Evolutionary conservation across 37 sponge, comb jelly and placozoan genomes (phyloP).

Genomic region (Beroe ovata): DNA sequence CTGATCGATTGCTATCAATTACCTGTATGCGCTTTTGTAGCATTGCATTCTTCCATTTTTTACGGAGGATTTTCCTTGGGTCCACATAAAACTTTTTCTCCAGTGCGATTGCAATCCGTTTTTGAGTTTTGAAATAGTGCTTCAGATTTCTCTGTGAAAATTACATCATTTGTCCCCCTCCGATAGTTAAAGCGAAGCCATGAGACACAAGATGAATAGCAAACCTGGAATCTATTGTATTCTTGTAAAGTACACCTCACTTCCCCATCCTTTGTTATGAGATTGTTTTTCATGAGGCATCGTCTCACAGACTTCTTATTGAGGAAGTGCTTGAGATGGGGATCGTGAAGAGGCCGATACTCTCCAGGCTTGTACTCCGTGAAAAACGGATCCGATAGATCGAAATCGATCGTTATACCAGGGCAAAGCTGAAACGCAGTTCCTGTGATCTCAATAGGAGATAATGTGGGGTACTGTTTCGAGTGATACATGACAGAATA

Average conservation of each 20-base stretch:
- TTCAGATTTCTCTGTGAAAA: constrained; percentile 50
- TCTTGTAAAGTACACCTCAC: constrained; percentile 52
- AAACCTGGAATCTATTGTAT: constrained; percentile 58
- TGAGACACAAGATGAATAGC: too few relatives aligned
- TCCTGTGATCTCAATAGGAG: neutral
- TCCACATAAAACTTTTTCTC: constrained; percentile 65
- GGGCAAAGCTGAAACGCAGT: constrained; percentile 46
- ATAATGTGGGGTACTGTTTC: neutral
- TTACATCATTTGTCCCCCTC: too few relatives aligned
- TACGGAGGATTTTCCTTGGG: constrained; percentile 47
- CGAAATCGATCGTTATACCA: constrained; percentile 58
- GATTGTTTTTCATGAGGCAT: constrained; percentile 67
- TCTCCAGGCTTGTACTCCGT: constrained; percentile 58
- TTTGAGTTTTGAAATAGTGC: constrained; percentile 60
- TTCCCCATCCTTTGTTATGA: constrained; percentile 43
- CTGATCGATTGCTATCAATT: too few relatives aligned
- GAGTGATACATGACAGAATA: neutral
- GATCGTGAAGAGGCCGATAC: constrained; percentile 27
- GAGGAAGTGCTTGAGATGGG: constrained; percentile 46
- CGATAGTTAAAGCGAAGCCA: too few relatives aligned
- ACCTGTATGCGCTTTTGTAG: constrained; percentile 49
- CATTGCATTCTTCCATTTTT: constrained; percentile 2
- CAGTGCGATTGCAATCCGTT: constrained; percentile 12
- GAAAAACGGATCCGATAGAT: constrained; percentile 56
- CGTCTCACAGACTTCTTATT: constrained; percentile 47